Conservation (phyloP, 2,113 vertebrate genomes). For the Carollia perspicillata region DNA sequence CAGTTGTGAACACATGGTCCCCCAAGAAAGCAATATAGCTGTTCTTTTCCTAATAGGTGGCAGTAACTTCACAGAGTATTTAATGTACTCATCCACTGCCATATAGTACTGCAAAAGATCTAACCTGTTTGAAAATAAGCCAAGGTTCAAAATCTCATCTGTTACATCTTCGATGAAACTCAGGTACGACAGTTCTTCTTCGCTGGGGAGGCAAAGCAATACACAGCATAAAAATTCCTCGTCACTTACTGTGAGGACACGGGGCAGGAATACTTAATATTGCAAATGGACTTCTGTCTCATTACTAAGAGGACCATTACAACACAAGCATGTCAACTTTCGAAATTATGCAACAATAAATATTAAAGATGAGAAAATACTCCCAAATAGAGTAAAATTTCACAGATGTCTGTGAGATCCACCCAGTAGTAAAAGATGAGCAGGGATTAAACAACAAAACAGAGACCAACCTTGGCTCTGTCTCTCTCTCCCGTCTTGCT, state of each 20-base stretch:
- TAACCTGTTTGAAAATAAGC: conserved; percentile 93
- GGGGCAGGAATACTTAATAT: not conserved
- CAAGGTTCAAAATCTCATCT: conserved; percentile 91
- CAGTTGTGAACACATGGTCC: not conserved
- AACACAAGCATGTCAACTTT: not conserved
- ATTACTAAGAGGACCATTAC: not conserved
- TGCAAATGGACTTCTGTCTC: not conserved
- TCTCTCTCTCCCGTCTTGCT: too few species aligned
- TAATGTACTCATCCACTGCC: not conserved
- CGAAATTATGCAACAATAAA: not conserved
- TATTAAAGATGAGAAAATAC: not conserved
- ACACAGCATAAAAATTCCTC: not conserved
- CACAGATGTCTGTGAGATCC: not conserved
- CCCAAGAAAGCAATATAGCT: not conserved
- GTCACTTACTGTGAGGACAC: not conserved
- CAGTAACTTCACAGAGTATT: conserved; percentile 28
- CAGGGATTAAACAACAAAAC: not conserved
- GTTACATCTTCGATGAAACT: conserved; percentile 93
- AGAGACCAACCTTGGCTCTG: not conserved
- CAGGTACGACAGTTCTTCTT: conserved; percentile 92
- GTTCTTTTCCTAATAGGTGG: conserved; percentile 16
- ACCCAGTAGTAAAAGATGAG: not conserved
- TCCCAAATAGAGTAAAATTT: not conserved
- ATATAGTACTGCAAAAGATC: conserved; percentile 27
- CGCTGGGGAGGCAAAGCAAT: conserved; percentile 82